Base-by-base conservation (phyloP, 1,140 invertebrate genomes). In the Elymnias hypermnestra region DNA sequence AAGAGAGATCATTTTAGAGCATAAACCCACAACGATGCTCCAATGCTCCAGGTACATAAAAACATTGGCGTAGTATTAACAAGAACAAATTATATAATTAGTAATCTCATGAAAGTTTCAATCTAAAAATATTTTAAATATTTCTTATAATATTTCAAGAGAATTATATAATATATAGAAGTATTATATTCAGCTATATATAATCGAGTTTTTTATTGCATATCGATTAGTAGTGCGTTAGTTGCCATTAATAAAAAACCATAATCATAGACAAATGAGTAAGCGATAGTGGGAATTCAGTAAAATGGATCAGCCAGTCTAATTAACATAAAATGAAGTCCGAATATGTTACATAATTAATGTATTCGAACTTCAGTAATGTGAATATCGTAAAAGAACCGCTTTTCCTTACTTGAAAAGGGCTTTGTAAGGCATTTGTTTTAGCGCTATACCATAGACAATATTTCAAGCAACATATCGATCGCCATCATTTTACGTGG, bases 401-500 rank as follows among this genome's bases (percentile, higher is more conserved):
- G n/a, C n/a, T n/a, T n/a, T n/a, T n/a, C n/a, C n/a, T n/a, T n/a
- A n/a, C n/a, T n/a, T n/a, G n/a, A n/a, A n/a, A n/a, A n/a, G n/a
- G n/a, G n/a, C n/a, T 29, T 13, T 13, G 1, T 1, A 13, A 2
- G n/a, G 13, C 12, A 26, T 17, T 29, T 31, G 19, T 10, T 26
- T 26, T 41, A 23, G 5, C 23, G 7, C 28, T 10, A 26, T 42
- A 40, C 46, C 60, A 63, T 59, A 59, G 60, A 58, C 53, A 56
- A 63, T 25, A 37, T 43, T 36, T 7, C 22, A 52, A 19, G 28
- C 41, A 28, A 36, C 51, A 42, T 58, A 63, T 63, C 54, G 60
- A 63, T 63, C 60, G 56, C 49, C 25, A 28, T 40, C 40, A 40
- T 51, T 52, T 56, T 56, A 52, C 46, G 56, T 33, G 50, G 59